phyloP scores from a whole-genome alignment of 2,888 invertebrate species.

The Watsonalla cultraria region DNA sequence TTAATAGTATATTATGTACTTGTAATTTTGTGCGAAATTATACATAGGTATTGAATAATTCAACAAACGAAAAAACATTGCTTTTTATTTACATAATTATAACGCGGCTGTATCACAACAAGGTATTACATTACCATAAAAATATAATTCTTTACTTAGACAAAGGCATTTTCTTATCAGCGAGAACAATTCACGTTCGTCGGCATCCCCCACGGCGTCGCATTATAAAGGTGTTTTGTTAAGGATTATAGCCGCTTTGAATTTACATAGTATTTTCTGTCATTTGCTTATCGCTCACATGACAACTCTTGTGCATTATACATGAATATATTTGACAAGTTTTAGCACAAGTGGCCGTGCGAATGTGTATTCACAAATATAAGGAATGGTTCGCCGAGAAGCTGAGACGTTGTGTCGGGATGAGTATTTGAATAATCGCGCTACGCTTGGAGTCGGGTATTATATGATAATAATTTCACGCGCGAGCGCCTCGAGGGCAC shows the following conservation, averaged over 20 bases:
- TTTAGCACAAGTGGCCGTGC: slow-evolving; percentile 54
- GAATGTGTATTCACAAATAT: slow-evolving; percentile 55
- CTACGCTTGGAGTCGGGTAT: slow-evolving; percentile 61
- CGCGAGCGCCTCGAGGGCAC: slow-evolving; percentile 51
- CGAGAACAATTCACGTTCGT: slow-evolving; percentile 58
- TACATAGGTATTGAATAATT: no score
- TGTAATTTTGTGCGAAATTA: no score
- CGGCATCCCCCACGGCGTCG: slow-evolving; percentile 53
- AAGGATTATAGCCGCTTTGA: slow-evolving; percentile 65
- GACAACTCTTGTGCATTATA: slow-evolving; percentile 70
- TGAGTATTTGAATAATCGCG: slow-evolving; percentile 74
- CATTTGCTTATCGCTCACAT: slow-evolving; percentile 75
- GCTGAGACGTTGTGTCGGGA: slow-evolving; percentile 39
- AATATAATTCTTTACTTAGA: slow-evolving; percentile 48
- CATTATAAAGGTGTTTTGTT: slow-evolving; percentile 61
- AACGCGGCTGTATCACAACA: no score
- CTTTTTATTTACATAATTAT: no score
- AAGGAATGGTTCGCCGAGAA: slow-evolving; percentile 48
- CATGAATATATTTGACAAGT: slow-evolving; percentile 73
- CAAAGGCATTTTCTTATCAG: slow-evolving; percentile 55
- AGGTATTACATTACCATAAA: slow-evolving; percentile 21
- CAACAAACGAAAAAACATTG: no score
- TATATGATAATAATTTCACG: slow-evolving; percentile 78
- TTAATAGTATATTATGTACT: slow-evolving; percentile 21
- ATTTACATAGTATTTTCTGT: slow-evolving; percentile 77